Conservation (phyloP, 2,888 invertebrate genomes). For the Periphyllus acericola region DNA sequence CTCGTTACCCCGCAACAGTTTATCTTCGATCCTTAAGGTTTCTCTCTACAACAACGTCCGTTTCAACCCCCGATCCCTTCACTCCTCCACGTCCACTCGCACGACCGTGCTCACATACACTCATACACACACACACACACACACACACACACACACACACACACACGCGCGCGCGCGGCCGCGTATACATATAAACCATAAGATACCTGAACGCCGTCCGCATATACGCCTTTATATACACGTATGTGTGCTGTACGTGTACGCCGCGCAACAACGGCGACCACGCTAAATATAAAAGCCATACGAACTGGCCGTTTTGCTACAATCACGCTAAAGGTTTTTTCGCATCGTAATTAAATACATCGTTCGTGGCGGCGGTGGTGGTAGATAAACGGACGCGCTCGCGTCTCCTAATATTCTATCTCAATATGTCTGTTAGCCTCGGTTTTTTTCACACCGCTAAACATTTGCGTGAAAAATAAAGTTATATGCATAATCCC, state of each 20-base stretch:
- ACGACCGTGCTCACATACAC: not conserved
- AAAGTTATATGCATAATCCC: not conserved
- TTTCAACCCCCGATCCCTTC: not conserved
- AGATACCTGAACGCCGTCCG: not conserved
- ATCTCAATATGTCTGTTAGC: no score
- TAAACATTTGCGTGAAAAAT: not conserved
- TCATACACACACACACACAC: not conserved
- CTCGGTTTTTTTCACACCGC: not conserved
- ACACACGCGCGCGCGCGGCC: no score
- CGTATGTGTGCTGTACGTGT: not conserved
- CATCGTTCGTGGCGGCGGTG: not conserved
- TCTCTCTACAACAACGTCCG: slow-evolving; percentile 2
- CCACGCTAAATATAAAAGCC: not conserved
- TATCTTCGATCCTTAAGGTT: slow-evolving; percentile 54
- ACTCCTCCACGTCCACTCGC: not conserved
- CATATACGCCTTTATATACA: not conserved
- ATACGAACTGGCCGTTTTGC: not conserved
- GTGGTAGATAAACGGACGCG: not conserved
- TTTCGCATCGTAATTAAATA: slow-evolving; percentile 33
- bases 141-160: no score
- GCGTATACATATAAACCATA: no score
- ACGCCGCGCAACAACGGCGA: not conserved
- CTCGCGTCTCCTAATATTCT: no score
- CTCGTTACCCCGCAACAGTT: slow-evolving; percentile 57
- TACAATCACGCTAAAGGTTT: slow-evolving; percentile 22